Evolutionary conservation across 2,797 vertebrate species (phyloP), one percentile per base, ranked within the genome.

Genomic region (Cynopterus sphinx): DNA sequence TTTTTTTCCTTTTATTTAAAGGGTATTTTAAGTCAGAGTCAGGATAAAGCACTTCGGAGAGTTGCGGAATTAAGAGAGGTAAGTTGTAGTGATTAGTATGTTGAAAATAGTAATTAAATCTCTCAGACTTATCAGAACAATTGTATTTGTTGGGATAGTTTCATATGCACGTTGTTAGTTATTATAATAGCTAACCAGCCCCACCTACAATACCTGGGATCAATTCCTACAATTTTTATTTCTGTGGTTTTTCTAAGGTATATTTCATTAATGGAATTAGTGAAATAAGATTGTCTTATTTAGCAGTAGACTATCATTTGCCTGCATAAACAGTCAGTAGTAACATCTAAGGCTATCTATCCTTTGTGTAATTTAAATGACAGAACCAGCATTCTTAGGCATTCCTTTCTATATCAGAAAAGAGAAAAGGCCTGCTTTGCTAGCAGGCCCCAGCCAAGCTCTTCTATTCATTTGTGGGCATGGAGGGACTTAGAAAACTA

Each of bases 41-140:
- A 99, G 98, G 99, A 99, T 98, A 99, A 99, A 99, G 97, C 99
- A 87, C 99, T 99, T 91, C 99, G 99, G 78, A 99, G 99, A 98
- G 99, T 99, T 98, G 99, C 99, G 95, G 99, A 99, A 97, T 98
- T 99, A 75, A 99, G 99, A 97, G 99, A 99, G 99, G 99, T 99
- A 98, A 97, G 96, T 97, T 95, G 87, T 55, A 28, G 53, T 87
- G 83, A 49, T 41, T 55, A 57, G 17, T 75, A 31, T 59, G 94
- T 91, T 73, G 28, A 84, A 22, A 95, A 63, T 46, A 90, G 21
- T 87, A 26, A 21, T 87, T 90, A 46, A 71, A 51, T 92, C 33
- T 92, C 49, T 93, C 55, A 4, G 33, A 51, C 67, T 92, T 94
- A 33, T 71, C 39, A 67, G 24, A 73, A 68, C 9, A 55, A 17